These are phyloP conservation scores for Biston stratarius DNA, from an alignment of 2,888 invertebrate genomes.

Conservation along the genomic window DNA sequence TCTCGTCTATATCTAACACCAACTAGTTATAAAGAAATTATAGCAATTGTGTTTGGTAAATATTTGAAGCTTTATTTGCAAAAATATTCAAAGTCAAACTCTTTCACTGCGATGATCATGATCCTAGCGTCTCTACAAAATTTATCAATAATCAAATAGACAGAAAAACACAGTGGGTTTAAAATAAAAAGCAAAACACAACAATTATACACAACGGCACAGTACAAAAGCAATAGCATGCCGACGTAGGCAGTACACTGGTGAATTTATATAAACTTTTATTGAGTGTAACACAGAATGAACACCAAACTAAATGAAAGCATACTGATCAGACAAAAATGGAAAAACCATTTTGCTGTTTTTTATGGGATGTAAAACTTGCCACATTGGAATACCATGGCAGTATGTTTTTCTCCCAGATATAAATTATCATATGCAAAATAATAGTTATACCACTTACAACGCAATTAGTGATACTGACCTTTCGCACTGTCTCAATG, in stretches of 20 bases:
- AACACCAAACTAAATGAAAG: slow-evolving; percentile 68
- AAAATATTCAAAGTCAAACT: slow-evolving; percentile 85
- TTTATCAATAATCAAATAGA: slow-evolving; percentile 62
- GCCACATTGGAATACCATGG: slow-evolving; percentile 17
- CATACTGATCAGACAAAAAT: slow-evolving; percentile 58
- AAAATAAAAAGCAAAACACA: slow-evolving; percentile 68
- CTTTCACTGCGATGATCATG: slow-evolving; percentile 78
- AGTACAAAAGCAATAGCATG: slow-evolving; percentile 82
- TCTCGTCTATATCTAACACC: slow-evolving; percentile 64
- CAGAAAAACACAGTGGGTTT: slow-evolving; percentile 73
- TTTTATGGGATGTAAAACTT: slow-evolving; percentile 20
- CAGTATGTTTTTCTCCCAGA: slow-evolving; percentile 38
- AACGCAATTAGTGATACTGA: slow-evolving; percentile 80
- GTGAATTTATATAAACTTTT: slow-evolving; percentile 62
- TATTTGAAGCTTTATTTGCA: slow-evolving; percentile 67
- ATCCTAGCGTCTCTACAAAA: slow-evolving; percentile 75
- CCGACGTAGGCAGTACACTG: slow-evolving; percentile 75
- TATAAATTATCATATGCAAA: slow-evolving; percentile 50
- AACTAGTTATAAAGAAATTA: slow-evolving; percentile 56
- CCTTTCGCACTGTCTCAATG: slow-evolving; percentile 99
- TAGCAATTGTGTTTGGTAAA: slow-evolving; percentile 63
- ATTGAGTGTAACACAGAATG: slow-evolving; percentile 60
- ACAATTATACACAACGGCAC: slow-evolving; percentile 75
- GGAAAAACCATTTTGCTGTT: slow-evolving; percentile 40
- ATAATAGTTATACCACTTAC: slow-evolving; percentile 49